phyloP scores from a whole-genome alignment of 1,140 invertebrate genomes.

The Drosophila ambigua region DNA sequence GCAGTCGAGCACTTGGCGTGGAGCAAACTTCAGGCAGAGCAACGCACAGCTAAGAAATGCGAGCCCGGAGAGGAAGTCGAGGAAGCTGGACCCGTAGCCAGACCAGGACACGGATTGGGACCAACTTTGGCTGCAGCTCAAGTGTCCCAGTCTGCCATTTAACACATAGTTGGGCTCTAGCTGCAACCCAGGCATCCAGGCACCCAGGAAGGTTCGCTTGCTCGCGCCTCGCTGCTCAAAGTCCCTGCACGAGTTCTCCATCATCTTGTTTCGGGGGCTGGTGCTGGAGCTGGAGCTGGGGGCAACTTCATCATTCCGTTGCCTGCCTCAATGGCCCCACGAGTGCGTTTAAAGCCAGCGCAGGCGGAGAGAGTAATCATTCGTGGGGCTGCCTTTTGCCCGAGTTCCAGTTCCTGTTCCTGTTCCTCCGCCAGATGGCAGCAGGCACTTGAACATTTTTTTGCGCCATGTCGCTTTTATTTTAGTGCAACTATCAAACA shows the following conservation, averaged over 20 bases:
- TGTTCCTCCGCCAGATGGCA: slow-evolving; percentile 37
- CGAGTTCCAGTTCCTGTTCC: too few species aligned
- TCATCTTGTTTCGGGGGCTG: slow-evolving; percentile 30
- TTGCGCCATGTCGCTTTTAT: slow-evolving; percentile 66
- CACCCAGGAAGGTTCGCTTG: background rate
- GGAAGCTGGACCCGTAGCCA: background rate
- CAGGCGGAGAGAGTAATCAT: slow-evolving; percentile 12
- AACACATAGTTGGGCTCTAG: slow-evolving; percentile 52
- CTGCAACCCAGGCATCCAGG: background rate
- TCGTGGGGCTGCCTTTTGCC: slow-evolving; percentile 6
- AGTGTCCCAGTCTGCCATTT: slow-evolving; percentile 82
- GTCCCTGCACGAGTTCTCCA: slow-evolving; percentile 11
- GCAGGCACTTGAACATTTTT: slow-evolving; percentile 68
- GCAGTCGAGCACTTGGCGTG: slow-evolving; percentile 39
- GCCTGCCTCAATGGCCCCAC: slow-evolving; percentile 54
- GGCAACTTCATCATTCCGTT: slow-evolving; percentile 72
- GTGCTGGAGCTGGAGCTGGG: slow-evolving; percentile 14
- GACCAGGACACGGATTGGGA: slow-evolving; percentile 27
- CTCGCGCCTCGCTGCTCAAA: too few species aligned
- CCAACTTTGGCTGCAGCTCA: slow-evolving; percentile 76
- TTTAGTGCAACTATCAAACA: slow-evolving; percentile 79
- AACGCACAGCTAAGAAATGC: slow-evolving; percentile 60
- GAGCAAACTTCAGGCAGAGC: slow-evolving; percentile 30
- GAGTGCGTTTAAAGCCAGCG: slow-evolving; percentile 69
- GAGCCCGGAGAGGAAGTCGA: slow-evolving; percentile 34